Evolutionary conservation across 2,888 invertebrate genomes (phyloP), one percentile per base, ranked within the genome.

Genomic region (Drosophila ustulata): DNA sequence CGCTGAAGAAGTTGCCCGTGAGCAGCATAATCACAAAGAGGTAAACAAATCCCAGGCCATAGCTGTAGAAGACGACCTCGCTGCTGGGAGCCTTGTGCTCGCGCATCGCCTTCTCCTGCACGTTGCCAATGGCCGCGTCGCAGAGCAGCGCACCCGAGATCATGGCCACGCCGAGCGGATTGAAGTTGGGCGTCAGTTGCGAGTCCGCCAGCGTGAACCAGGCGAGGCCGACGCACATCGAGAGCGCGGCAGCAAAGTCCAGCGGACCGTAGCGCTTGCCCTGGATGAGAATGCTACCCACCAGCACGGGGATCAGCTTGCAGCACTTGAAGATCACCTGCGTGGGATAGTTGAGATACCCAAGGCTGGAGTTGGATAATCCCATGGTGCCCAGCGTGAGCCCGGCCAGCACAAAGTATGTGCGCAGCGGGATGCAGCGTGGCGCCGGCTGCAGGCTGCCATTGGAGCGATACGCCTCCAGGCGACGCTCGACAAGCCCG

Each of bases 271-370:
- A 98, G 79, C 94, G 94, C 93, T 98, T 98, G 63, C 96, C 96
- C 93, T 98, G 96, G 88, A 99, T 98, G 52, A 99, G 90, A 78
- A 98, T 97, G 79, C 98, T 97, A 25, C 99, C 99, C 71, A 98
- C 95, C 91, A 99, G 94, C 0, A 99, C 99, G 0, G 99, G 99
- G 83, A 99, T 97, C 0, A 99, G 94, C 92, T 99, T 99, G 92
- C 99, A 99, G 91, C 98, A 98, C 92, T 99, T 99, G 91, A 99
- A 99, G 86, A 99, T 98, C 45, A 99, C 96, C 93, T 98, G 98
- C 0, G 98, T 99, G 0, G 99, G 98, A 92, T 98, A 99, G 92
- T 99, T 99, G 9, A 99, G 93, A 92, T 98, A 98, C 52, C 97
- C 98, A 9, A 99, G 93, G 1, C 98, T 97, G 3, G 98, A 95